A percentile compares a stretch with the other conserved stretches of the same genome.
phyloP scores from a whole-genome alignment of 2,797 vertebrate species.

The Danio tinwini region DNA sequence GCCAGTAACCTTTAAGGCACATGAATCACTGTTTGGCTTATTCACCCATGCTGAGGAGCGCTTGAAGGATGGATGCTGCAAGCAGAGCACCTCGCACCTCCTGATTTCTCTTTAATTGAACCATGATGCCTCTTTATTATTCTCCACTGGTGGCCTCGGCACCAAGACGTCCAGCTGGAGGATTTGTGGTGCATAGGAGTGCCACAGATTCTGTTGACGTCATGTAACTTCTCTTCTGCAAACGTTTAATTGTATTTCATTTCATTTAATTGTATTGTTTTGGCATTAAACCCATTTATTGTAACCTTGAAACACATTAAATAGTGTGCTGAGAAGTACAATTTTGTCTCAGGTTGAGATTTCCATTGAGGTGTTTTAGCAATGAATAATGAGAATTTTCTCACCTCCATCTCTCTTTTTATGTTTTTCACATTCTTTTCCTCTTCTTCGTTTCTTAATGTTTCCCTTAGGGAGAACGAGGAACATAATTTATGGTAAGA shows the following conservation, averaged over 20 bases:
- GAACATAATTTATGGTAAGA: slow-evolving; percentile 55
- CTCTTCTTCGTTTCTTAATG: slow-evolving; percentile 9
- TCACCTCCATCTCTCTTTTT: not conserved
- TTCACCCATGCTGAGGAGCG: slow-evolving; percentile 33
- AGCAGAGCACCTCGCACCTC: slow-evolving; percentile 1
- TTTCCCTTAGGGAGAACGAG: slow-evolving; percentile 35
- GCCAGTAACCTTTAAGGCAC: slow-evolving; percentile 51
- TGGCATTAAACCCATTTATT: not conserved
- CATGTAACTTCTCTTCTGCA: not conserved
- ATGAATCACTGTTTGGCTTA: slow-evolving; percentile 44
- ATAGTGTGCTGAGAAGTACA: not conserved
- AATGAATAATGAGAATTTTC: slow-evolving; percentile 7
- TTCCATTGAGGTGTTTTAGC: not conserved
- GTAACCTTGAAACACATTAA: not conserved
- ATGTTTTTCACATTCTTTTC: slow-evolving; percentile 20
- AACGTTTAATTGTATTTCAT: too few species aligned
- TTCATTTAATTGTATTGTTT: not conserved
- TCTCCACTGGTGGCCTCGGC: not conserved
- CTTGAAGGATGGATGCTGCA: slow-evolving; percentile 35
- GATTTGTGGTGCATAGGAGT: not conserved
- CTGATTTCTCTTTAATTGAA: slow-evolving; percentile 32
- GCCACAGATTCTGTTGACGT: not conserved
- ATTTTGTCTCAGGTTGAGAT: not conserved
- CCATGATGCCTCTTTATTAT: slow-evolving; percentile 29
- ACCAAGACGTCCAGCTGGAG: slow-evolving; percentile 10